A percentile compares a stretch with the other conserved stretches of the same genome.
phyloP scores from a whole-genome alignment of 2,888 invertebrate genomes.

The Actias luna region DNA sequence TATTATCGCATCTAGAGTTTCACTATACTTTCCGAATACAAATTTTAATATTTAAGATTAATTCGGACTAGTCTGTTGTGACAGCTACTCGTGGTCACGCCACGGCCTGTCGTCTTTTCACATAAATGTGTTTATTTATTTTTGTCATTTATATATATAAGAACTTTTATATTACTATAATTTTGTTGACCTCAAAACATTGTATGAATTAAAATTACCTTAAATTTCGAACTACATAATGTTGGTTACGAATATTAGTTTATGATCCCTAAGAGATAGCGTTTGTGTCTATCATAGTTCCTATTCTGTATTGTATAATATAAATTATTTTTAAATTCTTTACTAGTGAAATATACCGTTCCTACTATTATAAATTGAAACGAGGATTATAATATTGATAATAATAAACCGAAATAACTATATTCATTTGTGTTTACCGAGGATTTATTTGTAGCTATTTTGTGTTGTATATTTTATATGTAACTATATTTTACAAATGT shows the following conservation, averaged over 20 bases:
- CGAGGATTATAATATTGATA: conserved; percentile 31
- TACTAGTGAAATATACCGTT: conserved; percentile 81
- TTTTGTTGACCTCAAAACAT: conserved; percentile 62
- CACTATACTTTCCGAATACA: conserved; percentile 82
- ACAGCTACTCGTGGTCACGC: conserved; percentile 74
- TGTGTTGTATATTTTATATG: not conserved
- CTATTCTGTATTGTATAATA: conserved; percentile 79
- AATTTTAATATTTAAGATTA: conserved; percentile 82
- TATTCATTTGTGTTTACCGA: conserved; percentile 10
- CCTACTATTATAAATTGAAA: conserved; percentile 78
- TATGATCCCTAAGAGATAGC: conserved; percentile 73
- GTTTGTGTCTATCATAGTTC: conserved; percentile 80
- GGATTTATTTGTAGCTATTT: not conserved
- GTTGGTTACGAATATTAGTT: conserved; percentile 73
- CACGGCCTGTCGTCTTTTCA: conserved; percentile 76
- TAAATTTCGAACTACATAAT: conserved; percentile 55
- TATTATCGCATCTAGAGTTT: conserved; percentile 82
- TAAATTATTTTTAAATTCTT: conserved; percentile 79
- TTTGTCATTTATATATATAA: conserved; percentile 36
- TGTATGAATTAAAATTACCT: conserved; percentile 46
- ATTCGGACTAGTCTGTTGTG: conserved; percentile 81
- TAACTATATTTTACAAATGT: not conserved
- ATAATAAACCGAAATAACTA: conserved; percentile 11
- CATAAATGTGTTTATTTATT: conserved; percentile 53
- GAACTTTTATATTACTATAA: conserved; percentile 31